These are phyloP conservation scores for Megalopta genalis DNA, from an alignment of 1,140 invertebrate genomes.

Conservation along the genomic window DNA sequence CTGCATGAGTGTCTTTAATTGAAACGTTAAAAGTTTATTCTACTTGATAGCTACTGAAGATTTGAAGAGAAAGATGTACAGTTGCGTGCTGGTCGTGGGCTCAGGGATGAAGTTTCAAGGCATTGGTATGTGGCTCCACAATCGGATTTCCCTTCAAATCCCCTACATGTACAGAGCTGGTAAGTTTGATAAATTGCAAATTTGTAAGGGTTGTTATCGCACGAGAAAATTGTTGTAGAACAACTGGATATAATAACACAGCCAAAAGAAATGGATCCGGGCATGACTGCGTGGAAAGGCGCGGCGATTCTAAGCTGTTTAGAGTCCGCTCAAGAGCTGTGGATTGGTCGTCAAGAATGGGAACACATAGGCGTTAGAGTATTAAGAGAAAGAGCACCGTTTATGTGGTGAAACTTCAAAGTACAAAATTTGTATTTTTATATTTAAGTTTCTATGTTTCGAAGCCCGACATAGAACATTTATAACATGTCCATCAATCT, in stretches of 20 bases:
- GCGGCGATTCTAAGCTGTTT: constrained; percentile 95
- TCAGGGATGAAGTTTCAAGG: constrained; percentile 94
- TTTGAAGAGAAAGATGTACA: constrained; percentile 96
- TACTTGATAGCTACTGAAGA: constrained; percentile 86
- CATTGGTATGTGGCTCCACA: constrained; percentile 93
- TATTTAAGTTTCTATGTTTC: background rate
- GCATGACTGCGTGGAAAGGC: constrained; percentile 92
- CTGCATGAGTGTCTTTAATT: background rate
- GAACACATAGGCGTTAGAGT: constrained; percentile 90
- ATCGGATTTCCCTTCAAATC: constrained; percentile 90
- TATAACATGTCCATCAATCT: constrained; percentile 66
- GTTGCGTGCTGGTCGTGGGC: constrained; percentile 94
- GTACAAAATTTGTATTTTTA: too few relatives aligned
- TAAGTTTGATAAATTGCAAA: constrained; percentile 57
- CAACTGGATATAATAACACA: constrained; percentile 89
- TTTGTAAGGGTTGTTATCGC: too few relatives aligned
- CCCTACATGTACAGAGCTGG: constrained; percentile 87
- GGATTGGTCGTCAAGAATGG: constrained; percentile 94
- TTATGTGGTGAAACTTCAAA: constrained; percentile 84
- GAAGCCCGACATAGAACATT: background rate
- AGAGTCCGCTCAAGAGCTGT: constrained; percentile 95
- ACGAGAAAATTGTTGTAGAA: constrained; percentile 76
- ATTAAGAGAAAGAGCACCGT: constrained; percentile 91
- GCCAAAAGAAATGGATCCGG: constrained; percentile 1
- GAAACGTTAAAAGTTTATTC: background rate